A percentile compares a stretch with the other conserved stretches of the same genome.
phyloP scores from a whole-genome alignment of 92 coral and sea anemone species.

The Chrysogorgia sp. region DNA sequence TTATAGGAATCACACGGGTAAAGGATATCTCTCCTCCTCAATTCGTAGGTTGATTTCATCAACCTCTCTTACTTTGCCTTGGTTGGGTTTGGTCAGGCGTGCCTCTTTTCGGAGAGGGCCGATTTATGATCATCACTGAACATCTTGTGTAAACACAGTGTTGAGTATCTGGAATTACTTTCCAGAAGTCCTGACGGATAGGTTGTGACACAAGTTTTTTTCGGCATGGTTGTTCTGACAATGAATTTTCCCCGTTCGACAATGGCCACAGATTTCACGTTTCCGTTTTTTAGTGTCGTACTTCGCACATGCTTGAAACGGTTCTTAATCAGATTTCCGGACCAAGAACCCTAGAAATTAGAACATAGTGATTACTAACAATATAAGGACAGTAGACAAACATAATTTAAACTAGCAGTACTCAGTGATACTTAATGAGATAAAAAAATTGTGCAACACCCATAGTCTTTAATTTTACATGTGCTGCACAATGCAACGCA shows the following conservation, averaged over 20 bases:
- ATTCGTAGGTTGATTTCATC: not conserved
- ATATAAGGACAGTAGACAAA: not conserved
- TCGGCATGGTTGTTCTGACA: no score
- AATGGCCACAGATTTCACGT: not conserved
- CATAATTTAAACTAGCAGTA: not conserved
- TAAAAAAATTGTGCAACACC: no score
- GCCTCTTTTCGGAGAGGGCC: conserved; percentile 27
- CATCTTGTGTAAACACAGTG: not conserved
- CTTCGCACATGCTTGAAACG: conserved; percentile 26
- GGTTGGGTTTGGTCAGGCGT: conserved; percentile 7
- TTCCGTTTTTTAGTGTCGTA: conserved; percentile 23
- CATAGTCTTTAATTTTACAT: no score
- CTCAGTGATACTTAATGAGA: no score
- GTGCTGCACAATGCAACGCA: no score
- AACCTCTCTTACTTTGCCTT: conserved; percentile 4
- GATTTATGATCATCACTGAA: not conserved
- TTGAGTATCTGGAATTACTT: conserved; percentile 14
- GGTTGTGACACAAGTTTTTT: no score
- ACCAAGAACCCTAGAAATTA: conserved; percentile 18
- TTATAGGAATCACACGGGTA: not conserved
- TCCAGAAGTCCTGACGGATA: conserved; percentile 27
- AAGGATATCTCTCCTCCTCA: conserved; percentile 5
- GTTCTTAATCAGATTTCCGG: conserved; percentile 6
- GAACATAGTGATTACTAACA: no score
- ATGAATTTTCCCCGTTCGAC: not conserved